Base-by-base conservation (phyloP, 2,888 invertebrate species). In the Mactromeris polynyma region DNA sequence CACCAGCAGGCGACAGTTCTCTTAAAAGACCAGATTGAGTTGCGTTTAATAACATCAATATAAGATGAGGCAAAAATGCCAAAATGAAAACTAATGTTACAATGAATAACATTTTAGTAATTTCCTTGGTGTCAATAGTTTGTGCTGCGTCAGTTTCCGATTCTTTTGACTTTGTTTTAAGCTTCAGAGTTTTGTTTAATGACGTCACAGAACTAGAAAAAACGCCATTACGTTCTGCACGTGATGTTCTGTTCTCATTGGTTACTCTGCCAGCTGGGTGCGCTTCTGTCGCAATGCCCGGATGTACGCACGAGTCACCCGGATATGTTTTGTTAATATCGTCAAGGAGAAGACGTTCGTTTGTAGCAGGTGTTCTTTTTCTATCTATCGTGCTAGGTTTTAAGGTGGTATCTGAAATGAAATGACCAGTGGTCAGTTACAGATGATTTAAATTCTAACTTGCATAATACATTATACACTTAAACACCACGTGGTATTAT, bases 51-150 rank as follows among this genome's bases (percentile, higher is more conserved):
- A 91, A 83, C 85, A 93, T 93, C 11, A 94, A 83, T 0, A 87
- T 80, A 14, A 94, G 84, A 40, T 93, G 93, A 4, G 94, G 94
- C 33, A 94, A 81, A 86, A 94, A 94, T 38, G 94, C 93, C 11
- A 94, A n/a, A 19, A 94, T 89, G 36, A 94, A 94, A 11, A 93
- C 93, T 2, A 94, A 26, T 1, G 94, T 94, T n/a, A 94, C 93
- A 26, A 92, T 89, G 82, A 94, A 94, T 6, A 93, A 86, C 90
- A 94, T 94, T 19, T 90, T 81, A 0, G 94, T 94, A 26, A 94
- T 92, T 85, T 93, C 89, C 38, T 90, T 89, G 0, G 93, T 93
- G 14, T 93, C 90, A 21, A 91, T 64, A 87, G 86, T 91, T 33
- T 80, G 86, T 38, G 83, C 87, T 2, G 14, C 19, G 31, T 33